Evolutionary conservation across 2,797 vertebrate genomes (phyloP).

Genomic region (Allobates femoralis): DNA sequence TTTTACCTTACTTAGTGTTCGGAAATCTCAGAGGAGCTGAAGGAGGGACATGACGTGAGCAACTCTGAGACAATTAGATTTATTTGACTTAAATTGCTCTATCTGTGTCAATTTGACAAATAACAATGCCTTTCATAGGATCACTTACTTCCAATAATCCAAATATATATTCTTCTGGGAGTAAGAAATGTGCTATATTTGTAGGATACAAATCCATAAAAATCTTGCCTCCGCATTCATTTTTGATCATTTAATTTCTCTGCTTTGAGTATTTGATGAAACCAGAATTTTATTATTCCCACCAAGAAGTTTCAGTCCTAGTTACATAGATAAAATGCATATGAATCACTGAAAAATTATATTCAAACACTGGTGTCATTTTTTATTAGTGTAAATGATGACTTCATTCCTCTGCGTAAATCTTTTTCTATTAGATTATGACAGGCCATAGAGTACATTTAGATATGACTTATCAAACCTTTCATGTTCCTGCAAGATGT

Average conservation of each 20-base stretch:
- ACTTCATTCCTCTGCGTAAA: constrained; percentile 63
- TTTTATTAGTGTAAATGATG: constrained; percentile 63
- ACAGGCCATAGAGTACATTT: constrained; percentile 58
- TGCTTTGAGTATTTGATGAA: constrained; percentile 43
- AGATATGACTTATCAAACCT: constrained; percentile 63
- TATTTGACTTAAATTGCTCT: constrained; percentile 45
- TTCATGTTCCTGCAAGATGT: constrained; percentile 43
- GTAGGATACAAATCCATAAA: constrained; percentile 46
- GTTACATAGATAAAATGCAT: constrained; percentile 58
- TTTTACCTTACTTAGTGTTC: neutral
- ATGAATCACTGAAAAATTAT: constrained; percentile 60
- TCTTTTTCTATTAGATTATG: constrained; percentile 63
- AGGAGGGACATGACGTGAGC: constrained; percentile 1
- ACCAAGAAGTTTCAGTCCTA: constrained; percentile 42
- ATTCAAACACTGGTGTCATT: constrained; percentile 58
- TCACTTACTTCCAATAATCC: constrained; percentile 49
- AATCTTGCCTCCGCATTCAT: constrained; percentile 39
- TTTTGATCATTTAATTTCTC: constrained; percentile 56
- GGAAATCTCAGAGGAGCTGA: constrained; percentile 21
- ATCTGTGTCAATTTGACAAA: constrained; percentile 56
- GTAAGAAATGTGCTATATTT: constrained; percentile 37
- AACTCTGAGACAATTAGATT: constrained; percentile 26
- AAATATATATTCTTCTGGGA: constrained; percentile 39
- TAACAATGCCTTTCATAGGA: constrained; percentile 51
- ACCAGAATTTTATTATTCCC: constrained; percentile 47